A percentile compares a stretch with the other conserved stretches of the same genome.
phyloP scores from a whole-genome alignment of 2,888 invertebrate species.

The Choristoneura rosaceana region DNA sequence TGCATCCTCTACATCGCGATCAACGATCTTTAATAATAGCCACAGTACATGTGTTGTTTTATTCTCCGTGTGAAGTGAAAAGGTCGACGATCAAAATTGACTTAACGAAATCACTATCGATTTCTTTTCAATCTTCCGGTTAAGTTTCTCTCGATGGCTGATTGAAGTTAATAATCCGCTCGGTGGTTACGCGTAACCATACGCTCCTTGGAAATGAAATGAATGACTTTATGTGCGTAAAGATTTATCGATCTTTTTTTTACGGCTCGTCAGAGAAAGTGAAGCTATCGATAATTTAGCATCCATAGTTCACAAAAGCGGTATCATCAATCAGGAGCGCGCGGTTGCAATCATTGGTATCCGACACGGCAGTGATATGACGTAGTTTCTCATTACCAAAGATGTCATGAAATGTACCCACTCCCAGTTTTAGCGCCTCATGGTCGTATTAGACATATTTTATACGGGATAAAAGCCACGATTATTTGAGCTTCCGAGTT shows the following conservation, averaged over 20 bases:
- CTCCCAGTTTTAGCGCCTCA: neutral
- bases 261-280: constrained; percentile 70
- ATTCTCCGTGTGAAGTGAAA: constrained; percentile 20
- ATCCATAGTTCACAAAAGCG: constrained; percentile 67
- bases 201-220: constrained; percentile 60
- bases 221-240: constrained; percentile 58
- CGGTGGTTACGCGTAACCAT: constrained; percentile 51
- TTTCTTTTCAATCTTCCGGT: constrained; percentile 76
- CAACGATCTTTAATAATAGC: constrained; percentile 26
- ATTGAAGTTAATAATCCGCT: constrained; percentile 62
- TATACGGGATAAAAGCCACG: too few relatives aligned
- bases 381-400: constrained; percentile 4
- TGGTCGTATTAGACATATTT: neutral
- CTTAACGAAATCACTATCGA: constrained; percentile 65
- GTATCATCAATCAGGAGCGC: constrained; percentile 58
- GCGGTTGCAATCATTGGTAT: constrained; percentile 46
- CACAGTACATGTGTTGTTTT: neutral
- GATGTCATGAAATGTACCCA: neutral
- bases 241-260: constrained; percentile 62
- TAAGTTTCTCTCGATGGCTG: constrained; percentile 65
- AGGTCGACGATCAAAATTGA: constrained; percentile 60
- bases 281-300: constrained; percentile 56
- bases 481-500: too few relatives aligned
- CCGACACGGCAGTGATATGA: neutral
- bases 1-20: constrained; percentile 14